Conservation (phyloP, 2,888 invertebrate genomes). For the Dryocosmus kuriphilus region DNA sequence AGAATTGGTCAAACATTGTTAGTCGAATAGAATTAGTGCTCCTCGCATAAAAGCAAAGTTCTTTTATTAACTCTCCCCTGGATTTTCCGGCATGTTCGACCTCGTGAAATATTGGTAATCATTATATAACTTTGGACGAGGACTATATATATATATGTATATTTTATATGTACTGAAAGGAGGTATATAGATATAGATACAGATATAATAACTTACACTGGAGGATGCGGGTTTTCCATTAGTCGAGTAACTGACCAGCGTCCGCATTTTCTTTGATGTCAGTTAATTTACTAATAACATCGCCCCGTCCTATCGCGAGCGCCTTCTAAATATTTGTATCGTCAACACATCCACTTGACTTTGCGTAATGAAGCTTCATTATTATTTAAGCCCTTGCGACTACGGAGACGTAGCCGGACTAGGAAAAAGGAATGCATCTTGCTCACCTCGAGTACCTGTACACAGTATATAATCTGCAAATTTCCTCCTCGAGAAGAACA, state of each 20-base stretch:
- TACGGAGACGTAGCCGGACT: not conserved
- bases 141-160: not conserved
- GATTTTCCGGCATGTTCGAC: not conserved
- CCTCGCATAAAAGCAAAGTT: conserved; percentile 18
- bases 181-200: conserved; percentile 11
- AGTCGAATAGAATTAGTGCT: conserved; percentile 32
- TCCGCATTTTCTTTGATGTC: conserved; percentile 77
- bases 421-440: conserved; percentile 2
- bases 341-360: conserved; percentile 70
- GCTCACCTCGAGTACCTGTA: not conserved
- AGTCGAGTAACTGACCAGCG: conserved; percentile 74
- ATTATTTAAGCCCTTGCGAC: conserved; percentile 56
- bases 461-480: not conserved
- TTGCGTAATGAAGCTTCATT: conserved; percentile 66
- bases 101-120: conserved; percentile 10
- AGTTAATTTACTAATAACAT: conserved; percentile 78
- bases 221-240: conserved; percentile 68
- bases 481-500: not conserved
- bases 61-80: conserved; percentile 15
- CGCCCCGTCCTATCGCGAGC: conserved; percentile 59
- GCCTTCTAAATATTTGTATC: conserved; percentile 77
- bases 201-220: conserved; percentile 49
- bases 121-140: not conserved
- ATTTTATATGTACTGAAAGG: not conserved
- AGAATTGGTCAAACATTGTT: conserved; percentile 24